Conservation (phyloP, 2,113 vertebrate genomes). For the Python bivittatus region DNA sequence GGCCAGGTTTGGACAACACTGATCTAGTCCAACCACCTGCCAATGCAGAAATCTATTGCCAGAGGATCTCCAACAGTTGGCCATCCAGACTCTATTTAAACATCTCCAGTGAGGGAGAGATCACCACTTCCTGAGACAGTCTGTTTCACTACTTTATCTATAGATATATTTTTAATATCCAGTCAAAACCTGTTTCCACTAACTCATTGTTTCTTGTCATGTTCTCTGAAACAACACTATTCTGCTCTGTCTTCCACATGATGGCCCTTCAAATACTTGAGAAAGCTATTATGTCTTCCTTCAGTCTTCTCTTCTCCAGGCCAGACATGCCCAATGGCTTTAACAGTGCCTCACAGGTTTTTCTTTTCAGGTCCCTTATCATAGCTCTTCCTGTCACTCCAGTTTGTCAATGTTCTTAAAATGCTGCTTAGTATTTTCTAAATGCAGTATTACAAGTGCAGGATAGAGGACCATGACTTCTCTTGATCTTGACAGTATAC, state of each 20-base stretch:
- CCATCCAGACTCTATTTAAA: too few species aligned
- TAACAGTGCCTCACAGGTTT: not conserved
- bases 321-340: not conserved
- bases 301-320: not conserved
- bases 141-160: too few species aligned
- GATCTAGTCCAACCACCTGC: not conserved
- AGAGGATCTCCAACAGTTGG: not conserved
- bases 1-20: too few species aligned
- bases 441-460: not conserved
- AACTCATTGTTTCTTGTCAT: too few species aligned
- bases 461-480: not conserved
- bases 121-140: too few species aligned
- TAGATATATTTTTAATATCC: too few species aligned
- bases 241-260: too few species aligned
- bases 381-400: not conserved
- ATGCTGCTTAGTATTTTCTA: not conserved
- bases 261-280: not conserved
- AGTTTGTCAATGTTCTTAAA: not conserved
- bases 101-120: too few species aligned
- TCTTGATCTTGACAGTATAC: not conserved
- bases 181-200: too few species aligned
- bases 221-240: too few species aligned
- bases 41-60: not conserved
- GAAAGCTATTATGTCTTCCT: not conserved
- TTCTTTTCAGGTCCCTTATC: not conserved